Evolutionary conservation across 2,888 invertebrate genomes (phyloP).

Genomic region (Eumerus sabulonum): DNA sequence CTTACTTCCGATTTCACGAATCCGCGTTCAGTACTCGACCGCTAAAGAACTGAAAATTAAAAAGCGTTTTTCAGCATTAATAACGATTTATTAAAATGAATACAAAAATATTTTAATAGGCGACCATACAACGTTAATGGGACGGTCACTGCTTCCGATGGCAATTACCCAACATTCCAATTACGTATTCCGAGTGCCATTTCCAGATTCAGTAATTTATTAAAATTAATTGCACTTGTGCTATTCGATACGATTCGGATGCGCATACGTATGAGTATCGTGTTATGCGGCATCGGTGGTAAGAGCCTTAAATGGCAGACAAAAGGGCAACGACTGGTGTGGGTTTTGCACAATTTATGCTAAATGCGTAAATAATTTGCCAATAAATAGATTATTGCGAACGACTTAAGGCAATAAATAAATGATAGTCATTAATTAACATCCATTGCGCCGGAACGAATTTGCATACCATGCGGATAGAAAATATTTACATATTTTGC

Average conservation of each 20-base stretch:
- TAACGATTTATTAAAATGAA: conserved; percentile 76
- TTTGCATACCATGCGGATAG: too few species aligned
- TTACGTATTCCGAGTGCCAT: not conserved
- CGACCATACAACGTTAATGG: not conserved
- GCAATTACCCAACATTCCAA: too few species aligned
- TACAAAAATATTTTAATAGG: not conserved
- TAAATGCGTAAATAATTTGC: conserved; percentile 37
- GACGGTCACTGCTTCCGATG: conserved; percentile 4
- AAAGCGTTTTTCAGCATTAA: conserved; percentile 75
- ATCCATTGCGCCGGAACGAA: too few species aligned
- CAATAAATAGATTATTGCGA: conserved; percentile 39
- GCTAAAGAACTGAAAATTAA: conserved; percentile 62
- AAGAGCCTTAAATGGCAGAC: not conserved
- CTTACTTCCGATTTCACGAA: not conserved
- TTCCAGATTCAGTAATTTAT: conserved; percentile 17
- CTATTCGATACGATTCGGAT: not conserved
- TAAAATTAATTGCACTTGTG: conserved; percentile 39
- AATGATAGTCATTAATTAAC: conserved; percentile 1
- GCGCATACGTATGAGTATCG: not conserved
- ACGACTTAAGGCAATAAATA: conserved; percentile 25
- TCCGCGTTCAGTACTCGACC: not conserved
- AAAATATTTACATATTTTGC: too few species aligned
- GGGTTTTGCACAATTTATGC: conserved; percentile 27
- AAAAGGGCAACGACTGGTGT: not conserved
- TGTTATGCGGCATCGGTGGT: not conserved